Base-by-base conservation (phyloP, 23 tunicate genomes). In the Ascidia mentula region DNA sequence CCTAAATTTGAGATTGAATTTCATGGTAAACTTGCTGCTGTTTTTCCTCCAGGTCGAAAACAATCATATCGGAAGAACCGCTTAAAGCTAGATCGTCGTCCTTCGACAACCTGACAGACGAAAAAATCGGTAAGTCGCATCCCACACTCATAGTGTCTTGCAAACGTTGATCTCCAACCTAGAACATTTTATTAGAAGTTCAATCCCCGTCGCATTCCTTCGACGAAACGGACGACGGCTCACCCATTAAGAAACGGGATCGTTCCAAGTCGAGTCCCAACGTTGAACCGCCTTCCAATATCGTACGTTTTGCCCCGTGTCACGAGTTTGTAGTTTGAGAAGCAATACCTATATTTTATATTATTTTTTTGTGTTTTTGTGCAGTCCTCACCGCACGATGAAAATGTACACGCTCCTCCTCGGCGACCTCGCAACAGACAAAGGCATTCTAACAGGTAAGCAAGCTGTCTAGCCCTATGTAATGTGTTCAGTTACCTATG, bases 391-490 rank as follows among this genome's bases (percentile, higher is more conserved):
- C 65, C 22, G 28, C 65, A 53, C 24, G 40, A 38, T 18, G 78
- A 74, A 9, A 18, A 22, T 4, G 45, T 76, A 22, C 45, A 78
- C 26, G 71, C 87, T 6, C 87, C 75, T 8, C 75, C 87, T 53
- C 65, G 65, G 37, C 26, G 87, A 75, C n/a, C 36, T 28, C 80
- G 59, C 37, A n/a, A 37, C 4, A 75, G 81, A 37, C 81, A 75
- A 31, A 40, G 89, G 26, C 32, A 40, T 45, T 85, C 89, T 12
- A 85, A 77, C 83, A 85, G 89, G 89, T 85, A 72, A 32, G 69
- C n/a, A n/a, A n/a, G n/a, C n/a, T n/a, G n/a, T n/a, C n/a, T n/a
- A n/a, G n/a, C n/a, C n/a, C n/a, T n/a, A n/a, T n/a, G n/a, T n/a
- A n/a, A n/a, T n/a, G n/a, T n/a, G n/a, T n/a, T n/a, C n/a, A n/a